Evolutionary conservation across 2,888 invertebrate species (phyloP).

Genomic region (Troides helena): DNA sequence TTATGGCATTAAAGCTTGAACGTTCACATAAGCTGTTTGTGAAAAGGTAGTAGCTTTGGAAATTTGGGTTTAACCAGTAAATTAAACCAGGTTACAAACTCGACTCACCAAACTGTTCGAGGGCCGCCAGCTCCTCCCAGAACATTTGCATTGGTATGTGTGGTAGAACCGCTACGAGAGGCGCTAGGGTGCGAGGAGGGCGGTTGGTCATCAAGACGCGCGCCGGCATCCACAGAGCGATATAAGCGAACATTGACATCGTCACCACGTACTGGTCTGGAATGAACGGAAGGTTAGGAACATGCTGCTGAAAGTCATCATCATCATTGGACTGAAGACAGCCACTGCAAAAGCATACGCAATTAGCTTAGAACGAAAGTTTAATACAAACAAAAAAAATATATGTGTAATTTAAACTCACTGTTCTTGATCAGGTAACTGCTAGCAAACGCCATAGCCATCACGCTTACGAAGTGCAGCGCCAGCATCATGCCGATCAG

Average conservation of each 20-base stretch:
- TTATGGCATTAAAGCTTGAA: neutral
- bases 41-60: no score
- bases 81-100: neutral
- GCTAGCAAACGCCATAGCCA: conserved; percentile 81
- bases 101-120: conserved; percentile 55
- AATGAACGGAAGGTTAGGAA: neutral
- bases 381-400: neutral
- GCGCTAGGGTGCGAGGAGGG: conserved; percentile 18
- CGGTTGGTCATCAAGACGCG: conserved; percentile 13
- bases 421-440: conserved; percentile 83
- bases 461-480: conserved; percentile 80
- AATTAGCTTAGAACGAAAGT: neutral
- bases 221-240: conserved; percentile 41
- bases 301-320: no score
- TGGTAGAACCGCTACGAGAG: conserved; percentile 49
- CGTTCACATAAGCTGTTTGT: neutral
- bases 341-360: neutral
- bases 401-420: conserved; percentile 45
- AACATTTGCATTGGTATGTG: conserved; percentile 55
- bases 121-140: conserved; percentile 45
- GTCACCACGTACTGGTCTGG: conserved; percentile 51
- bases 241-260: conserved; percentile 43
- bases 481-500: conserved; percentile 81
- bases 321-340: neutral
- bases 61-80: neutral